Base-by-base conservation (phyloP, 2,797 vertebrate species). In the Pangasius larnaudii region DNA sequence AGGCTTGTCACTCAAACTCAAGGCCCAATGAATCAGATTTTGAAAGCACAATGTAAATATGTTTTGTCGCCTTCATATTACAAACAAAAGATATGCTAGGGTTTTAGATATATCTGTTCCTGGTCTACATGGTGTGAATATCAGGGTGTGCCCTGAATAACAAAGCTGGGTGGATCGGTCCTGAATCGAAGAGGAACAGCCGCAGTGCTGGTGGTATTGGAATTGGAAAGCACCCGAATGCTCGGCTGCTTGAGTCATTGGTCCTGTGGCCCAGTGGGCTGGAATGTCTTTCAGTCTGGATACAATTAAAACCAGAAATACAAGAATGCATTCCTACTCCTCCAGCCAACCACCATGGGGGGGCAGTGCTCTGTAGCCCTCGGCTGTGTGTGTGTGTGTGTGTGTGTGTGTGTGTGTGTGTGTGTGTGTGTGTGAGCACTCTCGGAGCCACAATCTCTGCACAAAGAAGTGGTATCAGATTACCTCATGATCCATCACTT, bases 301-400 rank as follows among this genome's bases (percentile, higher is more conserved):
- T 85, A 85, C 88, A 88, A 84, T 86, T 90, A 87, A 91, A 88
- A 72, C 42, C 65, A 90, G 88, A 90, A 89, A 91, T 88, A 75
- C 63, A 72, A 86, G 87, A 67, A 61, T 49, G 46, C 85, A 90
- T 88, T 89, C 86, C 88, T 79, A 27, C 74, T 84, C 24, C 85
- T 88, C 69, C 81, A 83, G 71, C 89, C 89, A 89, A 67, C 85
- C 80, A 84, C 85, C 86, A 63, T 77, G 84, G 81, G 86, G 86
- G 65, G 86, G 58, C 74, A 78, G 88, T 69, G 72, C 63, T 83
- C 84, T n/a, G 42, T 30, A 65, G 80, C 30, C 30, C 42, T 81
- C 56, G 53, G 61, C 51, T 58, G 42, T 84, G 63, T 81, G 65
- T 58, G 18, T 58, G 84, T 58, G 46, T 80, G 80, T 84, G 65